Evolutionary conservation across 92 coral and sea anemone genomes (phyloP).

Genomic region (Montipora capitata): DNA sequence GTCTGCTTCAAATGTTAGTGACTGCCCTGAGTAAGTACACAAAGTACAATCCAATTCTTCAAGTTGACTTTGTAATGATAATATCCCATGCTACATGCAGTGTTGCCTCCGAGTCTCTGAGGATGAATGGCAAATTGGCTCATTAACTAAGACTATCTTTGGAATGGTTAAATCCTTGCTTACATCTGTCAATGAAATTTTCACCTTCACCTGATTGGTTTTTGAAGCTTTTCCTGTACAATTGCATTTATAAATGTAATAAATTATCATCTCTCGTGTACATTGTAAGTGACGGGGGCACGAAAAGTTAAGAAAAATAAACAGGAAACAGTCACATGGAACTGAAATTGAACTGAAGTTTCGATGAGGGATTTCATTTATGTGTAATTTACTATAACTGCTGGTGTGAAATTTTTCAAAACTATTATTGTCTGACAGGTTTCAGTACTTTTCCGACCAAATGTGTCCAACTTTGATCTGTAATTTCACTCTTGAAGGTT

Average conservation of each 20-base stretch:
- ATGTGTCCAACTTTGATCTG: conserved; percentile 4
- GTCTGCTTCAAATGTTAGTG: conserved; percentile 33
- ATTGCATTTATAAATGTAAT: conserved; percentile 27
- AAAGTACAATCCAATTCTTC: conserved; percentile 37
- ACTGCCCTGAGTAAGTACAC: conserved; percentile 38
- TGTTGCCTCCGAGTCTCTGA: conserved; percentile 48
- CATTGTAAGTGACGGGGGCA: conserved; percentile 38
- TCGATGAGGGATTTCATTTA: conserved; percentile 28
- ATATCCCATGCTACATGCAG: conserved; percentile 18
- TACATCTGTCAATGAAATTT: conserved; percentile 37
- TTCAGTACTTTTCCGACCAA: conserved; percentile 11
- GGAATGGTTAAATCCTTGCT: conserved; percentile 33
- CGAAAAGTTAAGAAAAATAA: conserved; percentile 25
- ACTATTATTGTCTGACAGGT: not conserved
- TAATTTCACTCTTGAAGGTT: conserved; percentile 22
- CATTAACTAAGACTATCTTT: conserved; percentile 24
- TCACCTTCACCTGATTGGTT: conserved; percentile 39
- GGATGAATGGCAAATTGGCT: conserved; percentile 43
- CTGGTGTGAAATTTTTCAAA: conserved; percentile 19
- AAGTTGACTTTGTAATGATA: conserved; percentile 7
- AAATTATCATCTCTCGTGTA: conserved; percentile 40
- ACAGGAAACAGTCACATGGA: conserved; percentile 28
- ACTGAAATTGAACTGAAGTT: conserved; percentile 35
- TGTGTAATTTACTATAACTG: conserved; percentile 20
- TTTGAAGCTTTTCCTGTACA: conserved; percentile 33